phyloP scores from a whole-genome alignment of 2,888 invertebrate genomes.

The Heliconius aoede region DNA sequence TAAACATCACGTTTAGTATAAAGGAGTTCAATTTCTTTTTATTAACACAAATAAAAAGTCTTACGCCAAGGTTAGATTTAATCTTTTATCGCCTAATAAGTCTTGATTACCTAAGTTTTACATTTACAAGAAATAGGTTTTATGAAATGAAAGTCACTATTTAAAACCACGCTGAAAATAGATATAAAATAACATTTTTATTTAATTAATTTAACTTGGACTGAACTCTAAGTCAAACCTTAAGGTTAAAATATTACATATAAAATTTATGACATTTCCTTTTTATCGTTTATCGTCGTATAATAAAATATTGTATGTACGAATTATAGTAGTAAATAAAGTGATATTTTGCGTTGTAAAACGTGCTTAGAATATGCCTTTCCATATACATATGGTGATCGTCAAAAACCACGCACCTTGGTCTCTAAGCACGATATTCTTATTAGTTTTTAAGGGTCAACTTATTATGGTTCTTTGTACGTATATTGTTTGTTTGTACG shows the following conservation, averaged over 20 bases:
- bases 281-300: background rate
- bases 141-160: background rate
- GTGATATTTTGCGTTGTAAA: slow-evolving; percentile 4
- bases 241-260: too few species aligned
- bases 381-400: background rate
- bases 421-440: background rate
- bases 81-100: slow-evolving; percentile 9
- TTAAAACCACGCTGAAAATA: too few species aligned
- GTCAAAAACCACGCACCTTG: background rate
- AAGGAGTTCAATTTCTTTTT: background rate
- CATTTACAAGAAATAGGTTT: background rate
- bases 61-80: slow-evolving; percentile 5
- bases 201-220: too few species aligned
- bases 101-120: background rate
- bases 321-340: slow-evolving; percentile 8
- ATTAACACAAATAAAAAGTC: slow-evolving; percentile 2
- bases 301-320: background rate
- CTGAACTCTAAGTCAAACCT: too few species aligned
- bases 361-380: background rate
- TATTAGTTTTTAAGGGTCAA: background rate
- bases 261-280: too few species aligned
- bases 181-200: too few species aligned
- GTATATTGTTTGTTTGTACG: slow-evolving; percentile 59
- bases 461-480: background rate
- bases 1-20: background rate